Evolutionary conservation across 2,888 invertebrate genomes (phyloP).

Genomic region (Acrocyrtus sp.): DNA sequence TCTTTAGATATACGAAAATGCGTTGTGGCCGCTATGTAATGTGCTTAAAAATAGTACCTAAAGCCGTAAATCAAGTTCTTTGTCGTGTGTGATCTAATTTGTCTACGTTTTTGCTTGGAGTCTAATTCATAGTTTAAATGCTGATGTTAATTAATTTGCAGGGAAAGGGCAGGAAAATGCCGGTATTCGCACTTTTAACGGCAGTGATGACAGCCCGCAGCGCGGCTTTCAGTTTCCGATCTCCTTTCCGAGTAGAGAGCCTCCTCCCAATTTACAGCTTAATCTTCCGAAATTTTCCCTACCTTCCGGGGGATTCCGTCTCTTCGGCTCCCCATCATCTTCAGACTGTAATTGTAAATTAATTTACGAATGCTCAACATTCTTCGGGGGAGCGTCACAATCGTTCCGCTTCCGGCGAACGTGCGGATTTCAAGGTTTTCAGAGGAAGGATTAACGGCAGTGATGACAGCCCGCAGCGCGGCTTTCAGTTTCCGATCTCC

Average conservation of each 20-base stretch:
- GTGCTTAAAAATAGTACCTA: too few relatives aligned
- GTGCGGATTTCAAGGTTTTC: slow-evolving; percentile 54
- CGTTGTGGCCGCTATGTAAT: too few relatives aligned
- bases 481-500: background rate
- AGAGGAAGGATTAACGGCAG: too few relatives aligned
- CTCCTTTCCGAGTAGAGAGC: slow-evolving; percentile 5
- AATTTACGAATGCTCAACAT: slow-evolving; percentile 34
- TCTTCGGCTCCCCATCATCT: slow-evolving; percentile 10
- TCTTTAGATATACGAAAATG: too few relatives aligned
- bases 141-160: too few relatives aligned
- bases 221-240: background rate
- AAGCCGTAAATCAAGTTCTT: too few relatives aligned
- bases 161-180: slow-evolving; percentile 21
- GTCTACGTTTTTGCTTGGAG: too few relatives aligned
- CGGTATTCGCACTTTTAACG: background rate
- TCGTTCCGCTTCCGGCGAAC: slow-evolving; percentile 29
- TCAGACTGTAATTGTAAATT: slow-evolving; percentile 45
- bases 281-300: background rate
- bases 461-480: too few relatives aligned
- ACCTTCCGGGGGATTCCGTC: background rate
- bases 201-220: too few relatives aligned
- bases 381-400: slow-evolving; percentile 6
- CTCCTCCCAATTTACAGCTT: slow-evolving; percentile 1
- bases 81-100: too few relatives aligned
- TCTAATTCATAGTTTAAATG: too few relatives aligned